Evolutionary conservation across 2,888 invertebrate genomes (phyloP).

Genomic region (Netelia virgata): DNA sequence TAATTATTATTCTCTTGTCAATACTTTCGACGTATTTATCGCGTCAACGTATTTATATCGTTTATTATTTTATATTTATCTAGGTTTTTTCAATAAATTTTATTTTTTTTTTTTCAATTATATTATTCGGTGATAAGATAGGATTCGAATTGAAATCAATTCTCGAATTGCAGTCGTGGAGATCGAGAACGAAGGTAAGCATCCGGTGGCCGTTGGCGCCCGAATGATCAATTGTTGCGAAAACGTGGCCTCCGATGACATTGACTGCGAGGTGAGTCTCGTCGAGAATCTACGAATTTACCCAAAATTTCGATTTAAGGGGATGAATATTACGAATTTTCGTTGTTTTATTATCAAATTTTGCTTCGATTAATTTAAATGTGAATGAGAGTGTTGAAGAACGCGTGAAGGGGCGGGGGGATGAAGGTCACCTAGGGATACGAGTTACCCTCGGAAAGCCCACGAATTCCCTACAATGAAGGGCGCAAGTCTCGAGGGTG

Average conservation of each 20-base stretch:
- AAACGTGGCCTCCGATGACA: conserved; percentile 67
- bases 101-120: too few species aligned
- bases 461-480: too few species aligned
- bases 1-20: too few species aligned
- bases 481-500: too few species aligned
- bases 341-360: neutral
- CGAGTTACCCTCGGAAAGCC: too few species aligned
- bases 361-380: neutral
- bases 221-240: conserved; percentile 73
- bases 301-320: conserved; percentile 1
- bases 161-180: conserved; percentile 70
- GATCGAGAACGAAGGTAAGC: conserved; percentile 67
- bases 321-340: conserved; percentile 15
- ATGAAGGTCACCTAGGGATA: too few species aligned
- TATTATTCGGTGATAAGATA: too few species aligned
- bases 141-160: neutral
- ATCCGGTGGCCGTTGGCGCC: conserved; percentile 55
- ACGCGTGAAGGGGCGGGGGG: too few species aligned
- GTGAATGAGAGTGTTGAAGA: neutral
- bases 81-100: too few species aligned
- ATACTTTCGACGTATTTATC: too few species aligned
- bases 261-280: conserved; percentile 70
- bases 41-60: too few species aligned
- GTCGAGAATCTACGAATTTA: neutral
- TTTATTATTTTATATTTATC: too few species aligned